A percentile compares a stretch with the other conserved stretches of the same genome.
These are phyloP conservation scores for Limnephilus marmoratus DNA, from an alignment of 2,888 invertebrate genomes.

Conservation along the genomic window DNA sequence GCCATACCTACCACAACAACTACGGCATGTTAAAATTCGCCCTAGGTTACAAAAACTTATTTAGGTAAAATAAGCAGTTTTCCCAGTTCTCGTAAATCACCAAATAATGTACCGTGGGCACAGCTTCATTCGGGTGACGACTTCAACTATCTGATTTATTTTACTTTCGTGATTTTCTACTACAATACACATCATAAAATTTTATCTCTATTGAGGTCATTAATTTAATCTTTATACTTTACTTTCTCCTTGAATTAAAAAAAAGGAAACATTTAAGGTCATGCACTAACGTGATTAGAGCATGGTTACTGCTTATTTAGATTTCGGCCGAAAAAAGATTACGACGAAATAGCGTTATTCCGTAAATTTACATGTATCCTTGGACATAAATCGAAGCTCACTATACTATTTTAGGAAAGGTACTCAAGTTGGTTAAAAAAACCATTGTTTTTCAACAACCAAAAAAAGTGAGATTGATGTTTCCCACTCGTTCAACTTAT, in stretches of 20 bases:
- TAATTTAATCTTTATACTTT: background rate
- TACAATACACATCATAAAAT: background rate
- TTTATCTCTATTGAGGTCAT: background rate
- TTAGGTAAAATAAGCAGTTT: too few relatives aligned
- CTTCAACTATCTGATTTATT: background rate
- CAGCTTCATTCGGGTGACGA: too few relatives aligned
- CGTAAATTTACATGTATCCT: background rate
- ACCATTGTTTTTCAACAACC: background rate
- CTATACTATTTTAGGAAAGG: background rate
- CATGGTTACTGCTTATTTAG: background rate
- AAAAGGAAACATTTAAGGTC: background rate
- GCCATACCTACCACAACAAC: too few relatives aligned
- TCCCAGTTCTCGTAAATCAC: too few relatives aligned
- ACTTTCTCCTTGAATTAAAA: background rate
- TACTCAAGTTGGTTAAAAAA: background rate
- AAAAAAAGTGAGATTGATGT: constrained; percentile 38
- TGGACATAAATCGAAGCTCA: background rate
- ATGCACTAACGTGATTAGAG: background rate
- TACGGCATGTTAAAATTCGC: too few relatives aligned
- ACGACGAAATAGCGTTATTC: background rate
- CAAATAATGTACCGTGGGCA: too few relatives aligned
- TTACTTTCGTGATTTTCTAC: background rate
- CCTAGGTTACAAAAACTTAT: too few relatives aligned
- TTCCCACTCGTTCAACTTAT: background rate
- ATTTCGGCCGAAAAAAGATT: background rate